phyloP scores from a whole-genome alignment of 30 jellyfish, hydroid and myxozoan genomes.

The Pseudorhiza aurosa region DNA sequence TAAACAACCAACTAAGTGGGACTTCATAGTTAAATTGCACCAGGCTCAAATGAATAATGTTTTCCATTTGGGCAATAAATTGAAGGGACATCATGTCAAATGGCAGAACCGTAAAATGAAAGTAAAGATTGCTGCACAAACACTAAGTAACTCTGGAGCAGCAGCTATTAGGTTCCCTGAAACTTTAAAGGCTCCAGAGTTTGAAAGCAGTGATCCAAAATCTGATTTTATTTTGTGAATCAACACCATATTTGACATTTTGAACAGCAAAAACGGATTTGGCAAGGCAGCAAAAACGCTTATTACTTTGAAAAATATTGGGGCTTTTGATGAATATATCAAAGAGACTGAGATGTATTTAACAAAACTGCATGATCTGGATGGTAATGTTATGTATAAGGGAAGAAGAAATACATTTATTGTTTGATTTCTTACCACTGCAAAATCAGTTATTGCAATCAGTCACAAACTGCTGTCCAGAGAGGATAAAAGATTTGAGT shows the following conservation, averaged over 20 bases:
- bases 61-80: constrained; percentile 27
- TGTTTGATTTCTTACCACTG: constrained; percentile 11
- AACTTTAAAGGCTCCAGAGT: neutral
- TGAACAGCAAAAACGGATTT: constrained; percentile 24
- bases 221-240: constrained; percentile 13
- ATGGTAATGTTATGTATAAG: neutral
- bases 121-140: constrained; percentile 35
- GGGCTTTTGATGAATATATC: neutral
- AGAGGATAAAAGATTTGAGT: neutral
- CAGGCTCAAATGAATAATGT: constrained; percentile 18
- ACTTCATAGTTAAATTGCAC: neutral
- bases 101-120: constrained; percentile 13
- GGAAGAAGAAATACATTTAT: constrained; percentile 25
- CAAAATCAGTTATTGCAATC: constrained; percentile 16
- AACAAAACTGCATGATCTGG: neutral
- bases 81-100: constrained; percentile 12
- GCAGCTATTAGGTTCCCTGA: constrained; percentile 10
- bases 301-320: constrained; percentile 13
- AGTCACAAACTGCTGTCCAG: neutral
- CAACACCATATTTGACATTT: constrained; percentile 30
- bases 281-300: constrained; percentile 37
- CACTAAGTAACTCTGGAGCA: constrained; percentile 31
- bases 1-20: constrained; percentile 21
- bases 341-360: constrained; percentile 6
- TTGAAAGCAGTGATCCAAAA: constrained; percentile 22